A percentile compares a stretch with the other conserved stretches of the same genome.
These are phyloP conservation scores for Carassius auratus DNA, from an alignment of 2,113 vertebrate genomes.

Conservation along the genomic window DNA sequence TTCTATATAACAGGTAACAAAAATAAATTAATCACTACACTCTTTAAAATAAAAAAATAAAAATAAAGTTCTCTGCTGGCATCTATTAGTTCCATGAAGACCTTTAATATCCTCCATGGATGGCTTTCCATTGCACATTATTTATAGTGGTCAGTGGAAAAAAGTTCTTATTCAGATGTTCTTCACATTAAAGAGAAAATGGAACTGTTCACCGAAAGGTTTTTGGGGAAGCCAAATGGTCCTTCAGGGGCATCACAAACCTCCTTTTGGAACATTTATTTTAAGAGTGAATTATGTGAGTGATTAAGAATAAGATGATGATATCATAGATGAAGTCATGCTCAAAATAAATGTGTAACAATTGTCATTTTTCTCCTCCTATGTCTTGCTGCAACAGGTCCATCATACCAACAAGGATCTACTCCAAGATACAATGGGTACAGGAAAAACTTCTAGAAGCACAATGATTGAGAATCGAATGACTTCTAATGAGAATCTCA, in stretches of 20 bases:
- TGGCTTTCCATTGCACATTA: constrained; percentile 3
- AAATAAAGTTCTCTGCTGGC: not conserved
- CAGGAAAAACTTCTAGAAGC: not conserved
- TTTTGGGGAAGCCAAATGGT: not conserved
- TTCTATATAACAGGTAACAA: not conserved
- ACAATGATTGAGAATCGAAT: not conserved
- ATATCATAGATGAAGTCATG: not conserved
- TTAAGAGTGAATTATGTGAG: not conserved
- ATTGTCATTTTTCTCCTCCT: not conserved
- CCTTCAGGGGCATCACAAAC: not conserved
- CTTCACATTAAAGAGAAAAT: not conserved
- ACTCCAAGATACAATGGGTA: not conserved
- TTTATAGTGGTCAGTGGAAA: not conserved
- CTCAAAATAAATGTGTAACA: not conserved
- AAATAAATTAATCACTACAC: not conserved
- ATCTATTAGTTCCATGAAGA: not conserved
- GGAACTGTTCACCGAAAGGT: not conserved
- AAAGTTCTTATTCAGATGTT: not conserved
- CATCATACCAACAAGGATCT: not conserved
- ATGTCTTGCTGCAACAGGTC: constrained; percentile 9
- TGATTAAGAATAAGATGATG: not conserved
- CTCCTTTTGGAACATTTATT: not conserved
- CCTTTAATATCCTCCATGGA: not conserved
- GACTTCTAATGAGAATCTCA: not conserved
- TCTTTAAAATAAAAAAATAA: not conserved